These are phyloP conservation scores for Busseola fusca DNA, from an alignment of 2,888 invertebrate species.

Conservation along the genomic window DNA sequence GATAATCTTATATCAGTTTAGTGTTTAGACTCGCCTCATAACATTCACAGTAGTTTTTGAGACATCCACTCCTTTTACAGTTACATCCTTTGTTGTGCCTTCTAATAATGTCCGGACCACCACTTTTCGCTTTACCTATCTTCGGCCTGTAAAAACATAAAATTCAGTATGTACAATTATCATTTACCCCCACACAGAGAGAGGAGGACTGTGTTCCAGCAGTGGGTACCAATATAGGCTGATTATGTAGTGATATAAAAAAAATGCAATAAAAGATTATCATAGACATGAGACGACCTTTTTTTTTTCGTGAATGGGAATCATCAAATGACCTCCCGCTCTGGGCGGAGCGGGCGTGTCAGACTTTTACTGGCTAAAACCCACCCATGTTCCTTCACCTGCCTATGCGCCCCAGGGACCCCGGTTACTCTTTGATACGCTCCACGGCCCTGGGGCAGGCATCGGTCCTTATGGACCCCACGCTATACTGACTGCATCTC, in stretches of 20 bases:
- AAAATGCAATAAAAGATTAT: too few species aligned
- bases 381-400: too few species aligned
- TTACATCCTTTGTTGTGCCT: constrained; percentile 99
- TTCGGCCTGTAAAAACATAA: constrained; percentile 92
- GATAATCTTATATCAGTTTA: not conserved
- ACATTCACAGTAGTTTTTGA: constrained; percentile 99
- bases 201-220: not conserved
- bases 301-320: too few species aligned
- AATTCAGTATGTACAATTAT: not conserved
- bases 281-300: too few species aligned
- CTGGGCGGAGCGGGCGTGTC: too few species aligned
- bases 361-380: too few species aligned
- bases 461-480: too few species aligned
- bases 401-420: too few species aligned
- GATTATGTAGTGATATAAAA: not conserved
- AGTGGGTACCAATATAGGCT: not conserved
- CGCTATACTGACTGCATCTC: too few species aligned
- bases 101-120: constrained; percentile 93
- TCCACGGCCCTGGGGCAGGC: too few species aligned
- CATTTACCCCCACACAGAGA: not conserved
- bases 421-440: too few species aligned
- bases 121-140: constrained; percentile 95
- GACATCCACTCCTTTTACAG: constrained; percentile 98
- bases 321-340: too few species aligned
- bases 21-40: constrained; percentile 92